A percentile compares a stretch with the other conserved stretches of the same genome.
Evolutionary conservation across 2,797 vertebrate species (phyloP).

Genomic region (Heteromormyrus szaboi): DNA sequence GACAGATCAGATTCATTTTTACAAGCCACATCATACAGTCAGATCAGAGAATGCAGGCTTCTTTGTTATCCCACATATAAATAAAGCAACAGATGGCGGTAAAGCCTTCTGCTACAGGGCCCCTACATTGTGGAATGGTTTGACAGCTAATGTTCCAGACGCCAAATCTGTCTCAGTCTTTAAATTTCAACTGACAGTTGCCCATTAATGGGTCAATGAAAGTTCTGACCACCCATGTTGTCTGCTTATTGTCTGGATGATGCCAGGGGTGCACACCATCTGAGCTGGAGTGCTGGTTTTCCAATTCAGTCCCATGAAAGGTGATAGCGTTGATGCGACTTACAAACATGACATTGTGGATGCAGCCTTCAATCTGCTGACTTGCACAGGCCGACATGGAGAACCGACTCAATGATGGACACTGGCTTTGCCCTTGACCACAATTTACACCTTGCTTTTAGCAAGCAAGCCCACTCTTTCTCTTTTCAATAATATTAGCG

Average conservation of each 20-base stretch:
- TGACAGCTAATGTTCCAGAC: background rate
- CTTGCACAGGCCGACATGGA: background rate
- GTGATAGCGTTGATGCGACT: background rate
- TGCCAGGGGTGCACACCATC: background rate
- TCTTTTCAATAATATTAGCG: background rate
- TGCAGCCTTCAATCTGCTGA: background rate
- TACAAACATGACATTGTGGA: background rate
- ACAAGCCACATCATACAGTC: background rate
- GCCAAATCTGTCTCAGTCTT: background rate
- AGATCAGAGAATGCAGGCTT: background rate
- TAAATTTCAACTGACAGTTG: background rate
- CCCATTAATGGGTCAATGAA: background rate
- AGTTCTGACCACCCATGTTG: background rate
- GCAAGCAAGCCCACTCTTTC: background rate
- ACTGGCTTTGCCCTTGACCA: background rate
- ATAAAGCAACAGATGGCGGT: background rate
- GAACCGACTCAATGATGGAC: background rate
- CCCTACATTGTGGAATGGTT: background rate
- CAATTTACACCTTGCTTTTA: background rate
- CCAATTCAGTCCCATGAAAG: background rate
- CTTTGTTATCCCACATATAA: background rate
- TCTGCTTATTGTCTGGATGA: background rate
- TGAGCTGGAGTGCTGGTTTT: background rate
- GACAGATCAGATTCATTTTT: background rate
- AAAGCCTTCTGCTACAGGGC: background rate